Conservation (phyloP, 2,888 invertebrate species). For the Muschampia plurimacula region DNA sequence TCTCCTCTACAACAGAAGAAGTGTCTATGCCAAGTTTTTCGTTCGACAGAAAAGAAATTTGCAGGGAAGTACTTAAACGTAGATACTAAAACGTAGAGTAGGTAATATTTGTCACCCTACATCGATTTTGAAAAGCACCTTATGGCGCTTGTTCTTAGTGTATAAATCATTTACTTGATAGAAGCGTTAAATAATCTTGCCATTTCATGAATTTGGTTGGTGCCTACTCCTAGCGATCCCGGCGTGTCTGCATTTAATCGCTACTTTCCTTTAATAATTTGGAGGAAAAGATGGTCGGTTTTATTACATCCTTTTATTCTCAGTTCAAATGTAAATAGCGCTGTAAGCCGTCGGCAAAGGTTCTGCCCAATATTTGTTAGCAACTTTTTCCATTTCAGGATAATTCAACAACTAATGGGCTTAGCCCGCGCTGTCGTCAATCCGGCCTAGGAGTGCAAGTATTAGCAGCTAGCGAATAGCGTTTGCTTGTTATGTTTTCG, state of each 20-base stretch:
- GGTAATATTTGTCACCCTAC: neutral
- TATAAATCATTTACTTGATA: no score
- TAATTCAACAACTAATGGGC: conserved; percentile 52
- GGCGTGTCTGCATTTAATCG: no score
- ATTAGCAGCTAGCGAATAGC: neutral
- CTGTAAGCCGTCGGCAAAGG: conserved; percentile 41
- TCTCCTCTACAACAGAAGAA: no score
- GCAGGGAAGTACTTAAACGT: no score
- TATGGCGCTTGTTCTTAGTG: neutral
- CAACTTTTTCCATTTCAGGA: conserved; percentile 59
- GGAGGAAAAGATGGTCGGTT: neutral
- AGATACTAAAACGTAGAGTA: neutral
- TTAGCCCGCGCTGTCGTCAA: conserved; percentile 41
- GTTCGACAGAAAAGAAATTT: no score
- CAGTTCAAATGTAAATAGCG: conserved; percentile 49
- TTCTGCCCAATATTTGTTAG: conserved; percentile 52
- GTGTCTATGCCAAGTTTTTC: no score
- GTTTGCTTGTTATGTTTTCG: no score
- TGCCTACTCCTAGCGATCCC: no score
- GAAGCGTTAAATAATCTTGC: no score
- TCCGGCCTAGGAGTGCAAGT: neutral
- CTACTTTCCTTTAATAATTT: no score
- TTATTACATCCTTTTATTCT: conserved; percentile 33
- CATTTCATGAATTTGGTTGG: no score
- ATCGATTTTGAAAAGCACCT: neutral